phyloP scores from a whole-genome alignment of 92 coral and sea anemone genomes.

The Zoanthus gigantus region DNA sequence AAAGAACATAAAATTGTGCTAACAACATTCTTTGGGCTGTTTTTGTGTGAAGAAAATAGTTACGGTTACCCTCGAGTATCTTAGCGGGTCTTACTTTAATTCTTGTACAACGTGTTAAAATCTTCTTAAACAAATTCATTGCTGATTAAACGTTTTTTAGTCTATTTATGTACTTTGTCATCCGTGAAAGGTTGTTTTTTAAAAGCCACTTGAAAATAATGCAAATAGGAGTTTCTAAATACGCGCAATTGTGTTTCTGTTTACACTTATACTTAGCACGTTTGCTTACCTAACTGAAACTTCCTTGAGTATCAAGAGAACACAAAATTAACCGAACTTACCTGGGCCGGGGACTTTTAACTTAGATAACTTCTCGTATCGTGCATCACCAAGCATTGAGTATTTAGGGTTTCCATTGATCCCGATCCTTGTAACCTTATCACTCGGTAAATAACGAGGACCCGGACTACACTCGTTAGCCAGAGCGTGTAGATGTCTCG shows the following conservation, averaged over 20 bases:
- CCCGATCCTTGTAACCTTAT: conserved; percentile 59
- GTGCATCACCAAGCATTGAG: conserved; percentile 68
- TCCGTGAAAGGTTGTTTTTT: background rate
- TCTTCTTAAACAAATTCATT: background rate
- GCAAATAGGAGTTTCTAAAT: background rate
- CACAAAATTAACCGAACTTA: conserved; percentile 3
- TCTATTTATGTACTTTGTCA: background rate
- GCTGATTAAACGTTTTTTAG: background rate
- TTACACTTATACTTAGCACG: conserved; percentile 16
- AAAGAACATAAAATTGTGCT: background rate
- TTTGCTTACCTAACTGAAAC: background rate
- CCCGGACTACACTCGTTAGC: conserved; percentile 78
- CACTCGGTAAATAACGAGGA: conserved; percentile 51
- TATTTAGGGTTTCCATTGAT: conserved; percentile 69
- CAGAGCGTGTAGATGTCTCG: conserved; percentile 57
- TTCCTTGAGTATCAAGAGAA: background rate
- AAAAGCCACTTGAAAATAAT: background rate
- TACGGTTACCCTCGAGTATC: background rate
- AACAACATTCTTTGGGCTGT: background rate
- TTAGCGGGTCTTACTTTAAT: background rate
- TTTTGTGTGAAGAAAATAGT: background rate
- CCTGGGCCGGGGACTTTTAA: conserved; percentile 74
- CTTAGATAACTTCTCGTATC: conserved; percentile 52
- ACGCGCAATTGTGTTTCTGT: conserved; percentile 25
- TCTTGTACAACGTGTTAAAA: background rate